Evolutionary conservation across 2,113 vertebrate species (phyloP).

Genomic region (Rhodinocichla rosea): DNA sequence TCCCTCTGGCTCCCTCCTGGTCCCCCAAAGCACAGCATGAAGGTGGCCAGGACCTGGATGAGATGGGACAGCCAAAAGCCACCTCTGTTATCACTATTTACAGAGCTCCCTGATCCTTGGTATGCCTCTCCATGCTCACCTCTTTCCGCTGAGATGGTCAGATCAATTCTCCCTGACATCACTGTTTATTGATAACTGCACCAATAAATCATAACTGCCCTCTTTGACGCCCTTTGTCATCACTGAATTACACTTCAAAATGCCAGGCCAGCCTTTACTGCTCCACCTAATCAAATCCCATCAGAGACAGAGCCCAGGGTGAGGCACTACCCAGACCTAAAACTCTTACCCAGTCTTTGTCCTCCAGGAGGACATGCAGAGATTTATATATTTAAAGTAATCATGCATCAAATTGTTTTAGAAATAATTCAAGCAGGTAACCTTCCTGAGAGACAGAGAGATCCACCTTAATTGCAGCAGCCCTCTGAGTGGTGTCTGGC

Average conservation of each 20-base stretch:
- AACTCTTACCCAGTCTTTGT: neutral
- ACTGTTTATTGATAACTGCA: conserved; percentile 30
- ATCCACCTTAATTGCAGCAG: neutral
- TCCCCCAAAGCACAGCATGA: neutral
- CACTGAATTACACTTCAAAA: conserved; percentile 9
- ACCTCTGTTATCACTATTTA: neutral
- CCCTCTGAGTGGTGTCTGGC: neutral
- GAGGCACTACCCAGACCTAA: neutral
- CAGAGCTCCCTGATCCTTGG: neutral
- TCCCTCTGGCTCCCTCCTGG: neutral
- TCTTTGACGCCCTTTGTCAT: neutral
- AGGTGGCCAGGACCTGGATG: neutral
- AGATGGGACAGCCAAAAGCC: neutral
- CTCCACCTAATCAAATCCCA: conserved; percentile 5
- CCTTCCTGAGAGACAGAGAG: neutral
- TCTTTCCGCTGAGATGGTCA: neutral
- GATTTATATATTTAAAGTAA: conserved; percentile 9
- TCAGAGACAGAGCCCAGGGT: neutral
- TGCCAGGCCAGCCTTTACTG: neutral
- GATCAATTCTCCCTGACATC: conserved; percentile 28
- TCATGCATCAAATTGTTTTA: neutral
- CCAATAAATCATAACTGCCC: conserved; percentile 33
- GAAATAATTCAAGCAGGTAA: conserved; percentile 27
- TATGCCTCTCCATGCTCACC: neutral
- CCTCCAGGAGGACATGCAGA: neutral